phyloP scores from a whole-genome alignment of 35 echinoderm and acorn worm species.

The Apostichopus californicus region DNA sequence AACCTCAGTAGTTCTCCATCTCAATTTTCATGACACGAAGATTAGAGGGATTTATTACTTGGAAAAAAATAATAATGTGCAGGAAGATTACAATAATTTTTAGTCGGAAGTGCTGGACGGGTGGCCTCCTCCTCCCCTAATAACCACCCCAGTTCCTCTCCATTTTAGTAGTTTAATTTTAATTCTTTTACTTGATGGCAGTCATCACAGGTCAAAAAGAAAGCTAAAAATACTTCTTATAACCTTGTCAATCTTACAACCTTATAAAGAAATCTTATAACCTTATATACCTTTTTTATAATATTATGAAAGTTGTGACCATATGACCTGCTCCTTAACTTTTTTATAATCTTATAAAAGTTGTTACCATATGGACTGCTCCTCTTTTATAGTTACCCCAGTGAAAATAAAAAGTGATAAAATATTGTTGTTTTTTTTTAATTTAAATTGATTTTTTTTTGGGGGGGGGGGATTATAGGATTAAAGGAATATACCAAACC shows the following conservation, averaged over 20 bases:
- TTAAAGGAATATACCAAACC: background rate
- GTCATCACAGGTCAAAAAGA: background rate
- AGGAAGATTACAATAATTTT: no score
- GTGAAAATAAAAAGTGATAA: no score
- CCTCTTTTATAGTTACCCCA: background rate
- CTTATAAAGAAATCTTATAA: no score
- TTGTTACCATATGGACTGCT: background rate
- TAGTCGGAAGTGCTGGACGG: background rate
- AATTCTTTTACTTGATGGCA: background rate
- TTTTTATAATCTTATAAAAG: background rate
- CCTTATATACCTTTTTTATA: no score
- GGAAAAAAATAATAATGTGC: no score
- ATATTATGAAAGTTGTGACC: background rate
- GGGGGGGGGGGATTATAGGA: background rate
- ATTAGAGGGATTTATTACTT: no score
- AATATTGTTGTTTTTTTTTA: background rate
- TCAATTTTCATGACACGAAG: no score
- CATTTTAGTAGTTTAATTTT: background rate
- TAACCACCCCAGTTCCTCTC: conserved; percentile 6
- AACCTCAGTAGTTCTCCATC: no score
- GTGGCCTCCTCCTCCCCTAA: conserved; percentile 29
- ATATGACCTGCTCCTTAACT: background rate
- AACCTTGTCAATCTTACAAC: no score
- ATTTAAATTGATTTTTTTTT: background rate
- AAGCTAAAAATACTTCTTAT: background rate